Conservation (phyloP, 2,797 vertebrate species). For the Pitangus sulphuratus region DNA sequence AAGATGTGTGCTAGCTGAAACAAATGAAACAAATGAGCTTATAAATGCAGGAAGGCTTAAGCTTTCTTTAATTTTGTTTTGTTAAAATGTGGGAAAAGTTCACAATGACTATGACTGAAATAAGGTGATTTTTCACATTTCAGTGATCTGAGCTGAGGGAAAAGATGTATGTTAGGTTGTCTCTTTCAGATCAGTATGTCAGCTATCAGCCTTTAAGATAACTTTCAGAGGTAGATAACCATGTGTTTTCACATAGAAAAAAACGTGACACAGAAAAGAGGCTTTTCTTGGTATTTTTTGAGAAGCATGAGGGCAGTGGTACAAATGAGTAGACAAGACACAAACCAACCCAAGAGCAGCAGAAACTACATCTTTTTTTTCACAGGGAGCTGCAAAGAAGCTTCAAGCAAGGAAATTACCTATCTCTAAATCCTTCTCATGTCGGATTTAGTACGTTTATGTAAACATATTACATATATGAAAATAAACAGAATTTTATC, state of each 20-base stretch:
- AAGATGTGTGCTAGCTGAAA: not conserved
- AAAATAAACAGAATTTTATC: not conserved
- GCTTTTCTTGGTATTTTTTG: not conserved
- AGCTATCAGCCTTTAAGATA: not conserved
- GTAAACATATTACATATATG: not conserved
- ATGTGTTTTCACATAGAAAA: not conserved
- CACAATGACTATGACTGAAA: not conserved
- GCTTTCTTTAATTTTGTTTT: not conserved
- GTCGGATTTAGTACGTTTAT: not conserved
- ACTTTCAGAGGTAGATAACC: not conserved
- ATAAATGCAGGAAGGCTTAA: not conserved
- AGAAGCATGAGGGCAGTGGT: rapidly evolving
- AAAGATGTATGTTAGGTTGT: not conserved
- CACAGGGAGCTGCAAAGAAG: not conserved
- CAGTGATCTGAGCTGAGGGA: not conserved
- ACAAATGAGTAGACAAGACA: not conserved
- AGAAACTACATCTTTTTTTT: not conserved
- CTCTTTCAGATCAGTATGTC: not conserved
- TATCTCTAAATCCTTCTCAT: not conserved
- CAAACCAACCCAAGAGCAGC: not conserved
- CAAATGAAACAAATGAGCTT: not conserved
- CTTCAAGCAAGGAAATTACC: not conserved
- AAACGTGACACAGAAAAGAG: not conserved
- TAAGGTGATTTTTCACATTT: not conserved
- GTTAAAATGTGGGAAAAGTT: not conserved